Percentiles rank a stretch among this genome's conserved stretches.
Conservation (phyloP, 2,797 vertebrate species). For the Salmo trutta region DNA sequence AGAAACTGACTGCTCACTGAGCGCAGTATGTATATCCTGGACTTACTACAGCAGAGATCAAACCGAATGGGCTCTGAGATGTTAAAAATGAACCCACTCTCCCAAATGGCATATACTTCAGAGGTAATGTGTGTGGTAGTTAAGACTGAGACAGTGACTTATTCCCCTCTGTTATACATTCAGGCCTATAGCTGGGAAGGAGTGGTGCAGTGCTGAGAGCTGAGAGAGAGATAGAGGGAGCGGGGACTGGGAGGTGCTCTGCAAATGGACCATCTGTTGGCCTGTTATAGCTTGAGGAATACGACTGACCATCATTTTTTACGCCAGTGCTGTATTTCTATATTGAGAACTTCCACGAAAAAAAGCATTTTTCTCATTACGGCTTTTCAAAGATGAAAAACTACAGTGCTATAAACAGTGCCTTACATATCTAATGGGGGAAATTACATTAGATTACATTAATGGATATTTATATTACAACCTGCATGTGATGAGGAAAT, state of each 20-base stretch:
- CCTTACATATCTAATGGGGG: slow-evolving; percentile 45
- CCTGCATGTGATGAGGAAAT: slow-evolving; percentile 24
- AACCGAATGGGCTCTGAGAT: slow-evolving; percentile 48
- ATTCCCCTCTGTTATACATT: slow-evolving; percentile 55
- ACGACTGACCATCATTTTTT: slow-evolving; percentile 63
- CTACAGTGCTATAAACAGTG: slow-evolving; percentile 54
- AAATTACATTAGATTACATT: slow-evolving; percentile 37
- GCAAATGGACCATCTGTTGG: slow-evolving; percentile 61
- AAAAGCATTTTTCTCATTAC: slow-evolving; percentile 57
- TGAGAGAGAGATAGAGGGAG: slow-evolving; percentile 13
- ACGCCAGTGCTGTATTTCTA: slow-evolving; percentile 54
- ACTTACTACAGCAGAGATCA: slow-evolving; percentile 49
- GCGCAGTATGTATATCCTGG: slow-evolving; percentile 53
- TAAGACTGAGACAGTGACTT: slow-evolving; percentile 69
- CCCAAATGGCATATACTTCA: slow-evolving; percentile 61
- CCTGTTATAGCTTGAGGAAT: slow-evolving; percentile 56
- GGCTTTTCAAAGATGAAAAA: slow-evolving; percentile 54
- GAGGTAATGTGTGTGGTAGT: slow-evolving; percentile 73
- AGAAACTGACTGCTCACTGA: slow-evolving; percentile 37
- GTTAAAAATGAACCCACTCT: slow-evolving; percentile 59
- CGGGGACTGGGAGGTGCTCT: neutral
- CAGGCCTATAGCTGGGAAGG: slow-evolving; percentile 36
- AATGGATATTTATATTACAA: slow-evolving; percentile 49
- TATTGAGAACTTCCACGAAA: slow-evolving; percentile 45
- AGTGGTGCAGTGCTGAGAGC: slow-evolving; percentile 22